Evolutionary conservation across 2,888 invertebrate species (phyloP), one percentile per base, ranked within the genome.

Genomic region (Parapristionchus giblindavisi): DNA sequence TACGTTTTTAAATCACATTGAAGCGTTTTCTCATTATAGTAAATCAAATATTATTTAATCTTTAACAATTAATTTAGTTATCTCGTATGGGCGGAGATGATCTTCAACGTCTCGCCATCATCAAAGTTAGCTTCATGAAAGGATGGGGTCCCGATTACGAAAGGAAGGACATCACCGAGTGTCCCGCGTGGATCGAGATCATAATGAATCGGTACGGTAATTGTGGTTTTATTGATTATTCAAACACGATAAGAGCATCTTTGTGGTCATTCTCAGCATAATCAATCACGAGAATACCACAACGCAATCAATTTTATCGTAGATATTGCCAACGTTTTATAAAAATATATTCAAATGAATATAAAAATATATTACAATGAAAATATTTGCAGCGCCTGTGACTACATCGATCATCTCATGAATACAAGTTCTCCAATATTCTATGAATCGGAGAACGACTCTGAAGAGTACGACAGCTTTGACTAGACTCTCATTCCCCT

Each of bases 141-240:
- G 99, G 99, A 2, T 99, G 98, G 97, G 99, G 98, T 40, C 96
- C 96, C 24, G 97, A 98, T 90, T 99, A 98, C 90, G 92, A 97
- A 24, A 97, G 98, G 89, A 73, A 75, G 4, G 48, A 96, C 88
- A 97, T 99, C 27, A 97, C 96, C 0, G 95, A 95, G 65, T 98
- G 98, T 0, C 98, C 98, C 0, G 98, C 97, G 88, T 99, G 99
- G 99, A 95, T 99, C 78, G 99, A 99, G 90, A 94, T 98, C 27
- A 81, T 79, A 72, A 54, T 83, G 32, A 77, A 80, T 38, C 40
- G 54, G 80, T 83, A 17, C 34, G 77, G 48, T 4, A 17, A 34
- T 1, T 48, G 1, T 8, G 29, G 27, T 24, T 6, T 27, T 56
- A 3, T 56, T 56, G 2, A n/a, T n/a, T n/a, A n/a, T n/a, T n/a